These are phyloP conservation scores for Basileuterus tristriatus DNA, from an alignment of 2,797 vertebrate species.

Conservation along the genomic window DNA sequence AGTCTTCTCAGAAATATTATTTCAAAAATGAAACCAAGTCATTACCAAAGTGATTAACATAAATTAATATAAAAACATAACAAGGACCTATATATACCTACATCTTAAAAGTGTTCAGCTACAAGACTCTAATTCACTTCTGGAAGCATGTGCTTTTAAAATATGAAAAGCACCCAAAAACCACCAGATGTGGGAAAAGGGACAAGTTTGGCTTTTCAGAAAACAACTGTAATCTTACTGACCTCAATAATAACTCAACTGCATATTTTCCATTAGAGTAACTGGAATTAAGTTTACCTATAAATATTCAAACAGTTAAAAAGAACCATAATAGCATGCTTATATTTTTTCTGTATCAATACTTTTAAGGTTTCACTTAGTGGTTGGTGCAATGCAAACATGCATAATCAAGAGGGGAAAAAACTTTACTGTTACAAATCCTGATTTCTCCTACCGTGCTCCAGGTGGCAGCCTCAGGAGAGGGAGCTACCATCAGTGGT, in stretches of 20 bases:
- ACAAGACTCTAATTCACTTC: neutral
- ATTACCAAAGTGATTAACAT: neutral
- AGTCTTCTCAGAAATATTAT: neutral
- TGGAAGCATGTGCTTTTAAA: neutral
- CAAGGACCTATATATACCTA: neutral
- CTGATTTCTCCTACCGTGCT: conserved; percentile 6
- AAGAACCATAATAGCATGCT: neutral
- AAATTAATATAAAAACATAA: neutral
- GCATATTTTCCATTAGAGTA: neutral
- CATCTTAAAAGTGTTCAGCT: neutral
- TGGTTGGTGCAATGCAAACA: neutral
- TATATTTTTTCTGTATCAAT: neutral
- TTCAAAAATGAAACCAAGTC: neutral
- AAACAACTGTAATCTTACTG: neutral
- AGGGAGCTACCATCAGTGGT: conserved; percentile 90
- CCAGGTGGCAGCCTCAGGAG: conserved; percentile 88
- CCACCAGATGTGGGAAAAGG: neutral
- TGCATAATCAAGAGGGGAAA: neutral
- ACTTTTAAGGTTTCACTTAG: neutral
- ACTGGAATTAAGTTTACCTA: neutral
- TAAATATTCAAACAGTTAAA: neutral
- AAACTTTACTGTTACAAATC: conserved; percentile 4
- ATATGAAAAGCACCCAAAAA: neutral
- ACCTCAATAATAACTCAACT: neutral
- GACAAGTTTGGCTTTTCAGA: neutral